These are phyloP conservation scores for Micrasema minimum DNA, from an alignment of 1,140 invertebrate species.

Conservation along the genomic window DNA sequence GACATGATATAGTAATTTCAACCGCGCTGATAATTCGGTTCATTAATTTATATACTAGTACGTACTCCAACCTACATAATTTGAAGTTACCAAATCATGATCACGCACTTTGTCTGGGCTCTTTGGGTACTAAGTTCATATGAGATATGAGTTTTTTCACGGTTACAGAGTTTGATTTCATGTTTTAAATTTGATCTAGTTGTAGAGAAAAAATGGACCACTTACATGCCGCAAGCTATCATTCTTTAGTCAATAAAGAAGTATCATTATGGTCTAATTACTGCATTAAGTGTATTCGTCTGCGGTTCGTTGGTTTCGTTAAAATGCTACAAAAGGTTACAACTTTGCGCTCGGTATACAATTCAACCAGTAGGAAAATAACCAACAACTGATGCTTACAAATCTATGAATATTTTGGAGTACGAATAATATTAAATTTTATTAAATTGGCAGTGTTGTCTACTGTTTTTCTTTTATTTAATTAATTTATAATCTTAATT, in stretches of 20 bases:
- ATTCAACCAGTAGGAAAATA: too few species aligned
- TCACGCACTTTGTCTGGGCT: too few species aligned
- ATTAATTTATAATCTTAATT: too few species aligned
- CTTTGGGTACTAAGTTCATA: too few species aligned
- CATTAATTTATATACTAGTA: not conserved
- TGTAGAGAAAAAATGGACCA: constrained; percentile 1
- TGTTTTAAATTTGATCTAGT: not conserved
- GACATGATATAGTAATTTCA: not conserved
- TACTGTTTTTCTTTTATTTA: too few species aligned
- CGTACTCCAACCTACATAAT: not conserved
- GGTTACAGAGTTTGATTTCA: not conserved
- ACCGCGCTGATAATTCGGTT: not conserved
- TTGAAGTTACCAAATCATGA: not conserved
- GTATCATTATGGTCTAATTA: constrained; percentile 10
- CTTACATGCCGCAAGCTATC: constrained; percentile 8
- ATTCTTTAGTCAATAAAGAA: constrained; percentile 21
- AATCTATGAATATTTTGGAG: too few species aligned
- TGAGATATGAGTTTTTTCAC: not conserved
- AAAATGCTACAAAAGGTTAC: constrained; percentile 2
- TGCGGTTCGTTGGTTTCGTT: not conserved
- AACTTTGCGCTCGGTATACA: too few species aligned
- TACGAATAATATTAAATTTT: too few species aligned
- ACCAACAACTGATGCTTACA: too few species aligned
- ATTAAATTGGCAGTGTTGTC: too few species aligned
- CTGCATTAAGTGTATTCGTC: not conserved